Base-by-base conservation (phyloP, 2,113 vertebrate genomes). In the Australoheros scitulus region DNA sequence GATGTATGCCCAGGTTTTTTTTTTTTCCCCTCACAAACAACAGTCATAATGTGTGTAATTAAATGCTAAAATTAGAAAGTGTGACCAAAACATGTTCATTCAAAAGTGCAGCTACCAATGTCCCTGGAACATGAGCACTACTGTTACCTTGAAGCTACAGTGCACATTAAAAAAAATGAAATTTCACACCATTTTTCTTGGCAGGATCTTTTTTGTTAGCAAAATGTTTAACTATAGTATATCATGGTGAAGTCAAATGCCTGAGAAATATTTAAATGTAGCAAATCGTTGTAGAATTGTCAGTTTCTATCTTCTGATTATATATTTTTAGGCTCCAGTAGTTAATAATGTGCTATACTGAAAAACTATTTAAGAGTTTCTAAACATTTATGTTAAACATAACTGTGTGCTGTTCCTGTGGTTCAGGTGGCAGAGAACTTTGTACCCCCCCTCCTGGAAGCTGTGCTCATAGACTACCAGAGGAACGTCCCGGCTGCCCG, bases 391-490 rank as follows among this genome's bases (percentile, higher is more conserved):
- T 70, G 20, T 70, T 43, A 70, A 32, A 34, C 47, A 55, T 55
- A 34, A 55, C 32, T 58, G 80, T 43, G 34, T 4, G 1, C 77
- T 11, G 6, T 72, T 75, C 17, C 24, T 85, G 13, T 72, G 47
- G 2, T 63, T 89, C 88, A 99, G 98, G 98, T 99, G 34, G 98
- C 97, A 57, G 98, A 99, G 94, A 99, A 99, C 94, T 99, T 99
- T 90, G 98, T 99, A 79, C 98, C 98, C 36, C 98, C 98, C n/a
- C 94, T 99, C 86, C 93, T 99, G 95, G 98, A 99, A 86, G 98
- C 98, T 26, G 98, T 99, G 95, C 98, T 99, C 81, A 99, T 99
- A 88, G 98, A 99, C 94, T 99, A 99, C 91, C 98, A 99, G 92
- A 96, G 98, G 89, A 99, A 99, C 7, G 98, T 99, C 7, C 98